Evolutionary conservation across 2,888 invertebrate genomes (phyloP).

Genomic region (Vesta saturnalis): DNA sequence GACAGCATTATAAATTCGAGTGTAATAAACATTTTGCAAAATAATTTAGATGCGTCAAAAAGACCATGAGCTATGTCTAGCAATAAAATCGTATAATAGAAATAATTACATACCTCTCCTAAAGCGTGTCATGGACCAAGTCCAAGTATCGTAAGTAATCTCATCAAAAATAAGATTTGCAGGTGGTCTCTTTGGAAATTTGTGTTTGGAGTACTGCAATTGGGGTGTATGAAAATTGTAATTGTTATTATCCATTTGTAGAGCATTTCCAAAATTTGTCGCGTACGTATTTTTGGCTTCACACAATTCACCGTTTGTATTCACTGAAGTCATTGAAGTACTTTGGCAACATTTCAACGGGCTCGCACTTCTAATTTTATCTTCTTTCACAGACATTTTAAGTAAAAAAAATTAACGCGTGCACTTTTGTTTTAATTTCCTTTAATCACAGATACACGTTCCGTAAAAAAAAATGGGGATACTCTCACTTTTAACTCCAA

Average conservation of each 20-base stretch:
- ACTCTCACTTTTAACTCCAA: too few relatives aligned
- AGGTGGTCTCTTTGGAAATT: slow-evolving; percentile 68
- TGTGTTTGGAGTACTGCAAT: slow-evolving; percentile 55
- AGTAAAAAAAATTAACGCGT: not conserved
- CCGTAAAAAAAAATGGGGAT: not conserved
- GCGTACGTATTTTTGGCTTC: slow-evolving; percentile 48
- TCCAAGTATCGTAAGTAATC: slow-evolving; percentile 71
- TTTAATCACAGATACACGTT: not conserved
- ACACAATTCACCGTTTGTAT: slow-evolving; percentile 47
- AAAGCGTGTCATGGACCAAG: slow-evolving; percentile 56
- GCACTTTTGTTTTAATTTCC: slow-evolving; percentile 4
- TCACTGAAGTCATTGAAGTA: slow-evolving; percentile 51
- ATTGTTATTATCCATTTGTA: slow-evolving; percentile 48
- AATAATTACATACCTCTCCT: slow-evolving; percentile 49
- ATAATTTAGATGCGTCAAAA: too few relatives aligned
- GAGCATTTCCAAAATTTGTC: slow-evolving; percentile 29
- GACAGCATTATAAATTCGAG: too few relatives aligned
- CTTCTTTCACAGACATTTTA: slow-evolving; percentile 28
- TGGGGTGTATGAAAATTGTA: slow-evolving; percentile 40
- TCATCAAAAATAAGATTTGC: slow-evolving; percentile 76
- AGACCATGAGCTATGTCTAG: not conserved
- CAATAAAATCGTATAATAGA: not conserved
- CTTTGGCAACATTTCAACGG: slow-evolving; percentile 57
- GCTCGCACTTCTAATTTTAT: slow-evolving; percentile 31
- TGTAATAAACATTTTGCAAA: too few relatives aligned